A percentile compares a stretch with the other conserved stretches of the same genome.
These are phyloP conservation scores for Phenganax stokvisi DNA, from an alignment of 92 coral and sea anemone genomes.

Conservation along the genomic window DNA sequence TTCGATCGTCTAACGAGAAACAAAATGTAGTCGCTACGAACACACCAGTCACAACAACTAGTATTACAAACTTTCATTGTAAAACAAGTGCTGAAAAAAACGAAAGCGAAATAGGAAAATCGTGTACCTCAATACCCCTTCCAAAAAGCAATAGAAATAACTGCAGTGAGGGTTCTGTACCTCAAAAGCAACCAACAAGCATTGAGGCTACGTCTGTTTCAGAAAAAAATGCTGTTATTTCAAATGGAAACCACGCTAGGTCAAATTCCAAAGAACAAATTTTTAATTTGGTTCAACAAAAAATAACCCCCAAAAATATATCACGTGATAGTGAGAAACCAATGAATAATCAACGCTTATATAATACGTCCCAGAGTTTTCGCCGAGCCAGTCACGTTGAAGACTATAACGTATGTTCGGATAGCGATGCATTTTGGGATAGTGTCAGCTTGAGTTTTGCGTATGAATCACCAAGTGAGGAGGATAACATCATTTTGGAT, in stretches of 20 bases:
- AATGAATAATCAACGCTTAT: not conserved
- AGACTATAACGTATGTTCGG: not conserved
- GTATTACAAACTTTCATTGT: not conserved
- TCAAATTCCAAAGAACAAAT: not conserved
- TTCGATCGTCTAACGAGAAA: not conserved
- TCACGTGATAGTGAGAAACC: not conserved
- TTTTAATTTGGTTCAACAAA: not conserved
- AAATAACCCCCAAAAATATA: not conserved
- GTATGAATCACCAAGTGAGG: conserved; percentile 34
- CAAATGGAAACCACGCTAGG: not conserved
- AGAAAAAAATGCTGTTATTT: not conserved
- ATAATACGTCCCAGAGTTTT: not conserved
- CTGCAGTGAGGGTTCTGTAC: not conserved
- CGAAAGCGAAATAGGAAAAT: not conserved
- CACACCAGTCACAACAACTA: not conserved
- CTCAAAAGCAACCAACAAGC: not conserved
- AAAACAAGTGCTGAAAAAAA: not conserved
- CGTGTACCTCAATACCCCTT: not conserved
- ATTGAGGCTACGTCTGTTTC: not conserved
- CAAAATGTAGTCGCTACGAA: not conserved
- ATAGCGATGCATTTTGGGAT: conserved; percentile 22
- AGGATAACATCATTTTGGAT: not conserved
- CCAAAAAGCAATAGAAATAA: not conserved
- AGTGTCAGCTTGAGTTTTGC: conserved; percentile 36
- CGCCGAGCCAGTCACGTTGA: conserved; percentile 24